Base-by-base conservation (phyloP, 30 jellyfish, hydroid and myxozoan genomes). In the Turritopsis dohrnii region DNA sequence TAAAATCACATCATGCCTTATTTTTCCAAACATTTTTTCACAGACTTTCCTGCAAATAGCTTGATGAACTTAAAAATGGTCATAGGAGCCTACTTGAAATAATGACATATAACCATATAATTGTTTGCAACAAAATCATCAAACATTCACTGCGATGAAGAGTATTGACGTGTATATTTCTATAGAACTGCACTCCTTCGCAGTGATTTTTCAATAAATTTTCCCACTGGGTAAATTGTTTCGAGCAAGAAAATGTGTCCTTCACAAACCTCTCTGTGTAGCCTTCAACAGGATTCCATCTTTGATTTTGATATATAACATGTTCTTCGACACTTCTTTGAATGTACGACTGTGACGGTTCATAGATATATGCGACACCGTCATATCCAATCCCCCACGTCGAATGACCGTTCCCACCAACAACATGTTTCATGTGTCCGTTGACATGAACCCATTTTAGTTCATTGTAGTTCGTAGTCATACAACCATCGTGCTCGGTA, bases 211-310 rank as follows among this genome's bases (percentile, higher is more conserved):
- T 41, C 60, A 13, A 3, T 41, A 41, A 41, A 13, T 5, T 41
- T 41, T 13, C 13, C 13, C 60, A 41, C 5, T 3, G 5, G 5
- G 9, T 41, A 13, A 41, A 41, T 41, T 13, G 60, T 41, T 41
- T 13, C 60, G 13, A 41, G 60, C 60, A 41, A 41, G n/a, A n/a
- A 41, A 5, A 41, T 41, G 5, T 41, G 5, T 7, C 77, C 8
- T 21, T 5, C 18, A 30, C 86, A 25, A 41, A 93, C 98, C 96
- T 93, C 21, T 84, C 96, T 0, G 96, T 76, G 72, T 81, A 93
- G 53, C 98, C 98, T 83, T 93, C 88, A 20, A 84, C 72, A 5
- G 98, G 98, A 72, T 93, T 93, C 98, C 98, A 93, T 72, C 98
- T 53, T 77, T 93, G 96, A 71, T 93, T 93, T 83, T 93, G 96